Conservation (phyloP, 1,140 invertebrate genomes). For the Polypedilum pembai region DNA sequence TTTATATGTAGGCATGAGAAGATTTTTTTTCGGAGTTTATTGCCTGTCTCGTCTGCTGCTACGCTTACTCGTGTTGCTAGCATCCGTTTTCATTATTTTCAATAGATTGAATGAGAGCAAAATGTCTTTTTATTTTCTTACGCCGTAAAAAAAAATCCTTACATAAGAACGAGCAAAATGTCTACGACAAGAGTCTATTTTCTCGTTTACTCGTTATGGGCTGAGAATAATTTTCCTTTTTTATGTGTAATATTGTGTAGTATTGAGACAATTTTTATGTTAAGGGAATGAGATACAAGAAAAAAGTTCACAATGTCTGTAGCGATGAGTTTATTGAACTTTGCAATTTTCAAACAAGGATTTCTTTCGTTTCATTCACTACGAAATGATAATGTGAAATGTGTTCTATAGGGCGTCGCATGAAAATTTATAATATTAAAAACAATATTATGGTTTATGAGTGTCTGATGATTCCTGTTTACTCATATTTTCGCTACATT, state of each 20-base stretch:
- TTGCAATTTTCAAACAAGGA: background rate
- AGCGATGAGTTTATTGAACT: slow-evolving; percentile 3
- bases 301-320: background rate
- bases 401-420: background rate
- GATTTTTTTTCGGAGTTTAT: slow-evolving; percentile 14
- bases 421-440: background rate
- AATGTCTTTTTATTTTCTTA: background rate
- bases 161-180: background rate
- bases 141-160: background rate
- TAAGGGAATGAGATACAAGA: no score
- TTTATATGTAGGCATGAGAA: background rate
- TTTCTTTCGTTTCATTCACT: background rate
- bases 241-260: background rate
- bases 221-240: background rate
- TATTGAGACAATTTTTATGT: no score
- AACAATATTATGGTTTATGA: slow-evolving; percentile 5
- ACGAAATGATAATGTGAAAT: background rate
- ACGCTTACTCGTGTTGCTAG: slow-evolving; percentile 5
- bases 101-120: background rate
- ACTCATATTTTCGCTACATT: no score
- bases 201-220: background rate
- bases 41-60: slow-evolving; percentile 15
- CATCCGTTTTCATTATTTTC: slow-evolving; percentile 14
- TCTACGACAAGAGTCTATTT: slow-evolving; percentile 11
- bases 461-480: slow-evolving; percentile 12